Percentiles rank a stretch among this genome's conserved stretches.
These are phyloP conservation scores for Varanus komodoensis DNA, from an alignment of 2,113 vertebrate genomes.

Conservation along the genomic window DNA sequence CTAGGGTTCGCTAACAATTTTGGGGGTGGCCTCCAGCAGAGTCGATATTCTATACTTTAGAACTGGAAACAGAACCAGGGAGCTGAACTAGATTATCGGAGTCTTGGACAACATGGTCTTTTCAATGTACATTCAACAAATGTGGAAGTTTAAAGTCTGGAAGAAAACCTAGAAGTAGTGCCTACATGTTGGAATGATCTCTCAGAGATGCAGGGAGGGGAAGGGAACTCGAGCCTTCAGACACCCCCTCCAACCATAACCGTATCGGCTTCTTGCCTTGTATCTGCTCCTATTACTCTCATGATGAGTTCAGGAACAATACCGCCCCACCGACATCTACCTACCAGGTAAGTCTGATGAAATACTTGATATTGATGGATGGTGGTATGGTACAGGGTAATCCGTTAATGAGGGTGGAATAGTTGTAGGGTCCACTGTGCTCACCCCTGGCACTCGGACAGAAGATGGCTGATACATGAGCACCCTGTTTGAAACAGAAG, in stretches of 20 bases:
- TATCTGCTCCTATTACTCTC: background rate
- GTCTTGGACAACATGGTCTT: background rate
- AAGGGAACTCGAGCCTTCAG: background rate
- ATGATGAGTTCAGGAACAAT: background rate
- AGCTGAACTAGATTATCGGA: background rate
- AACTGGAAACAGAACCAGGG: background rate
- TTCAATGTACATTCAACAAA: background rate
- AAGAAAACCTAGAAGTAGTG: background rate
- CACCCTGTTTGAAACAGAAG: slow-evolving; percentile 83
- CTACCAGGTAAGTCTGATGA: slow-evolving; percentile 94
- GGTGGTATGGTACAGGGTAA: slow-evolving; percentile 93
- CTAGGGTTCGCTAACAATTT: background rate
- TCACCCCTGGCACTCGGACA: slow-evolving; percentile 87
- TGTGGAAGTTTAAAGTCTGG: background rate
- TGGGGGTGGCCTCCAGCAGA: background rate
- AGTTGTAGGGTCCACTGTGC: slow-evolving; percentile 85
- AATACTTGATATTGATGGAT: slow-evolving; percentile 87
- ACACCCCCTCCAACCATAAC: background rate
- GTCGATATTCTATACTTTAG: background rate
- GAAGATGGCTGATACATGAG: slow-evolving; percentile 92
- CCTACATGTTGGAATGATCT: background rate
- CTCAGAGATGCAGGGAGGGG: no score
- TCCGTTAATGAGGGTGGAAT: slow-evolving; percentile 89
- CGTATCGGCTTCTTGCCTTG: background rate
- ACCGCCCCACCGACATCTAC: slow-evolving; percentile 16